Conservation (phyloP, 1,140 invertebrate species). For the Hycleus phaleratus region DNA sequence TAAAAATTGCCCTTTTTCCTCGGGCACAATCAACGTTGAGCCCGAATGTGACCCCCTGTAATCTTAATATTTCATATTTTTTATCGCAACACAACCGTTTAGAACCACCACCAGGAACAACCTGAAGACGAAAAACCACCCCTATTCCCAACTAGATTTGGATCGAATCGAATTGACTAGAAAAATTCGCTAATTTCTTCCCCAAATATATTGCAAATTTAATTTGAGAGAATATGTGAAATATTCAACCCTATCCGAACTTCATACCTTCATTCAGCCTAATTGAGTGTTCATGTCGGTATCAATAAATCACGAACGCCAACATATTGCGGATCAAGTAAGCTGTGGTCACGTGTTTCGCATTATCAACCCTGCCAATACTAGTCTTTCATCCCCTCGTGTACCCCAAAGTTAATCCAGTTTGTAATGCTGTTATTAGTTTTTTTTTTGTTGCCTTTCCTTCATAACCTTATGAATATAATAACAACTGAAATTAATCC, state of each 20-base stretch:
- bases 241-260: conserved; percentile 3
- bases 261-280: conserved; percentile 5
- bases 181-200: too few relatives aligned
- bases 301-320: conserved; percentile 30
- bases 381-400: conserved; percentile 2
- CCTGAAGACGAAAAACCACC: background rate
- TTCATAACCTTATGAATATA: background rate
- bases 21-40: conserved; percentile 26
- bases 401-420: conserved; percentile 24
- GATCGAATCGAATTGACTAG: too few relatives aligned
- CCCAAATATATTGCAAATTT: conserved; percentile 1
- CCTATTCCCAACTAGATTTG: background rate
- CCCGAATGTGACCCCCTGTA: conserved; percentile 24
- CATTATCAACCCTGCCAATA: conserved; percentile 28
- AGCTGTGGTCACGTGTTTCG: conserved; percentile 30
- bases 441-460: background rate
- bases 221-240: background rate
- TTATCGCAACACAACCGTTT: conserved; percentile 1
- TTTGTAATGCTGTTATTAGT: conserved; percentile 24
- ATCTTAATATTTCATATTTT: conserved; percentile 31
- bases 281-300: conserved; percentile 33
- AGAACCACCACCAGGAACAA: conserved; percentile 2
- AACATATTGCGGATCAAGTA: conserved; percentile 31
- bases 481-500: background rate
- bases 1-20: conserved; percentile 30